Evolutionary conservation across 2,888 invertebrate genomes (phyloP).

Genomic region (Icerya purchasi): DNA sequence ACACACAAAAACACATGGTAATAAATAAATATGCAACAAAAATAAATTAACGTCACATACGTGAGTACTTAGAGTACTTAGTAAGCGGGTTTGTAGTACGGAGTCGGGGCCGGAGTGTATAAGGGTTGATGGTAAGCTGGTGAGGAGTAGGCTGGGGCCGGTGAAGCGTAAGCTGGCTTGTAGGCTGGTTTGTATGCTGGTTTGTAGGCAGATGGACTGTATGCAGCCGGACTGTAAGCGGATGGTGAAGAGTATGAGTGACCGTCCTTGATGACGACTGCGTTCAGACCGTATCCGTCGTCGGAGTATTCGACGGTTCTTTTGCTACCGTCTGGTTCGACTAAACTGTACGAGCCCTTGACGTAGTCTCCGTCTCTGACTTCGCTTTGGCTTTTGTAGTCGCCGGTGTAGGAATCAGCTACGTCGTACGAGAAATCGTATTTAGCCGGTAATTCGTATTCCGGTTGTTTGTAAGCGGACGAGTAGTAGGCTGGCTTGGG

Average conservation of each 20-base stretch:
- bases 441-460: constrained; percentile 17
- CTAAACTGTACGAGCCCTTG: constrained; percentile 16
- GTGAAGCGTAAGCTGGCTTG: constrained; percentile 13
- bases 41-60: too few species aligned
- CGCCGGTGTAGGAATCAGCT: constrained; percentile 18
- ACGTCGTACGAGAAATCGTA: constrained; percentile 19
- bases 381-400: constrained; percentile 18
- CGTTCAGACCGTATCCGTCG: constrained; percentile 18
- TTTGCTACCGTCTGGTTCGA: constrained; percentile 18
- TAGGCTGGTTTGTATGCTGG: constrained; percentile 15
- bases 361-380: constrained; percentile 18
- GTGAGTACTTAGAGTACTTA: too few species aligned
- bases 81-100: too few species aligned
- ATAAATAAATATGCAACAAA: too few species aligned
- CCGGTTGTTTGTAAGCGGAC: constrained; percentile 11
- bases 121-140: not conserved
- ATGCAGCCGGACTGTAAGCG: constrained; percentile 15
- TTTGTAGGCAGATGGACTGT: too few species aligned
- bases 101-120: not conserved
- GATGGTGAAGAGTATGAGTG: constrained; percentile 10
- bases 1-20: too few species aligned
- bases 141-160: constrained; percentile 9
- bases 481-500: constrained; percentile 1
- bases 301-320: constrained; percentile 19
- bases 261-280: constrained; percentile 16